Percentiles rank a stretch among this genome's conserved stretches.
Evolutionary conservation across 2,797 vertebrate species (phyloP).

Genomic region (Syngnathus acus): DNA sequence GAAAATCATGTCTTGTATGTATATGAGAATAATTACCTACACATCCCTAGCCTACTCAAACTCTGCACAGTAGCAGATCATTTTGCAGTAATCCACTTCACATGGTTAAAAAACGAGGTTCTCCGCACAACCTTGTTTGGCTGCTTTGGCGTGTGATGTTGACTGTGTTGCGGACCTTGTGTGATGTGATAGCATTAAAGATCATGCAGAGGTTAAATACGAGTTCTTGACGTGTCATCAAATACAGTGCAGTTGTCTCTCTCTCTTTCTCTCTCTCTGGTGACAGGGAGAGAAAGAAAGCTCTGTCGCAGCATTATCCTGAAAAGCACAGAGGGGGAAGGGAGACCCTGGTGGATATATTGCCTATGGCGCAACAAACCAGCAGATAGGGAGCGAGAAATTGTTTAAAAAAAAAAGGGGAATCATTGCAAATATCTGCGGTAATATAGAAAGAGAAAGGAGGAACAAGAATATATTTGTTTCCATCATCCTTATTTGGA

Average conservation of each 20-base stretch:
- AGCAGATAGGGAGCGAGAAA: conserved; percentile 19
- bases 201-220: conserved; percentile 49
- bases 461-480: background rate
- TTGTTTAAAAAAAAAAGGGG: conserved; percentile 15
- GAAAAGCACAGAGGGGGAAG: conserved; percentile 47
- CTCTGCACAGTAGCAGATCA: background rate
- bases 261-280: conserved; percentile 14
- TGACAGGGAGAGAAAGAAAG: conserved; percentile 33
- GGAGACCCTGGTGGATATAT: conserved; percentile 44
- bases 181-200: conserved; percentile 21
- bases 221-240: conserved; percentile 49
- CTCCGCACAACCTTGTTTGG: background rate
- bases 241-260: conserved; percentile 19
- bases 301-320: conserved; percentile 54
- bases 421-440: background rate
- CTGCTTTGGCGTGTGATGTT: background rate
- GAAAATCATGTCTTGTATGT: background rate
- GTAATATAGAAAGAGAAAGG: background rate
- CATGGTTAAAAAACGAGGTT: background rate
- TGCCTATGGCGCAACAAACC: conserved; percentile 44
- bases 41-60: background rate
- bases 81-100: background rate
- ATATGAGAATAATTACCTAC: background rate
- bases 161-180: conserved; percentile 16
- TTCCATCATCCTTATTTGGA: background rate